Base-by-base conservation (phyloP, 2,888 invertebrate species). In the Myopa testacea region DNA sequence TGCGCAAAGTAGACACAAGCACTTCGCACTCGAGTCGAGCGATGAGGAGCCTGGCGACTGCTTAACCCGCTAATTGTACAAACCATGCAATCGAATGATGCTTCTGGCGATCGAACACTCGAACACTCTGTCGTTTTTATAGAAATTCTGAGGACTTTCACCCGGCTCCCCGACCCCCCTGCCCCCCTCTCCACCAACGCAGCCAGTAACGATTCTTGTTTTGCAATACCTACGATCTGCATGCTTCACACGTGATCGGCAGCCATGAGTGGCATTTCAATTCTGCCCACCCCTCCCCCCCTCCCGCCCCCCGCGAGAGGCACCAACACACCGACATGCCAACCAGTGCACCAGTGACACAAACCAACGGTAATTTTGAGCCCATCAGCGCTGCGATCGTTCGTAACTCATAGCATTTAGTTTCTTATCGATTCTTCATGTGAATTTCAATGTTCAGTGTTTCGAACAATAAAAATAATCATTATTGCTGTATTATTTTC, bases 361-460 rank as follows among this genome's bases (percentile, higher is more conserved):
- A 75, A 8, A 73, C 26, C 26, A 68, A 75, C 75, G 75, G 75
- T 68, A 68, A 19, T 60, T 68, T 38, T 38, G 14, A 45, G 26
- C n/a, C 67, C 16, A 45, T 16, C 52, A 26, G 6, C 67, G 63
- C 50, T 40, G 55, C 65, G 34, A 45, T 26, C 38, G 40, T 72
- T 38, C 69, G n/a, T 26, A 45, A 45, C 10, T 45, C 10, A 6
- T 38, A 45, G 45, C 45, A 10, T 38, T 68, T 68, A 16, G 52
- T n/a, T 68, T 75, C 58, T 26, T 60, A 45, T 58, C 38, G 38
- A 55, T 40, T 68, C 38, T 45, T 37, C 50, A 6, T 58, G 16
- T 69, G 45, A 52, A 60, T 62, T 60, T 75, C 40, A 60, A 55
- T 68, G 67, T 40, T 63, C 7, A n/a, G 65, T 45, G 45, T 3